These are phyloP conservation scores for Drosophila bocki DNA, from an alignment of 1,140 invertebrate species.

Conservation along the genomic window DNA sequence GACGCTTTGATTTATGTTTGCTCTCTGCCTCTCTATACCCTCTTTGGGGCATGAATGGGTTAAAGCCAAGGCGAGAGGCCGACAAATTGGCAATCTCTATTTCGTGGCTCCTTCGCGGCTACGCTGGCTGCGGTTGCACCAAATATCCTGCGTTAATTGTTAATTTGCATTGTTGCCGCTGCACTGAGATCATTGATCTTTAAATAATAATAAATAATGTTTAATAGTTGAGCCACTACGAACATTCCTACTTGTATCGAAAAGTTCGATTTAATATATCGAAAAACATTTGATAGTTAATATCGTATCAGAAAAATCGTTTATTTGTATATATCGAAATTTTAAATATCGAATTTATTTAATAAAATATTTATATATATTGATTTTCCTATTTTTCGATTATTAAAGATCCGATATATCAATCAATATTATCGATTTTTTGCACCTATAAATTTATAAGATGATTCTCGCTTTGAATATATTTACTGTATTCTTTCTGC, in stretches of 20 bases:
- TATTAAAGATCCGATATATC: too few species aligned
- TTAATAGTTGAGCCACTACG: neutral
- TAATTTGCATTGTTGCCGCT: constrained; percentile 43
- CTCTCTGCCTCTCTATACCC: neutral
- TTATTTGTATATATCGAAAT: too few species aligned
- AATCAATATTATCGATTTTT: too few species aligned
- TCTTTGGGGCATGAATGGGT: constrained; percentile 2
- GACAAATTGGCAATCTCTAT: constrained; percentile 38
- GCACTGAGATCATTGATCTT: constrained; percentile 12
- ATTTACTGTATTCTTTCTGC: neutral
- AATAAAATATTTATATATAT: too few species aligned
- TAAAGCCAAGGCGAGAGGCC: constrained; percentile 26
- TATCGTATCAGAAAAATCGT: too few species aligned
- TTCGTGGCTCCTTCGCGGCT: constrained; percentile 40
- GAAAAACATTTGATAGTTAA: too few species aligned
- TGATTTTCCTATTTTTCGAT: too few species aligned
- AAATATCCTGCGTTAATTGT: constrained; percentile 67
- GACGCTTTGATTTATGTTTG: constrained; percentile 18
- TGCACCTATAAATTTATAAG: too few species aligned
- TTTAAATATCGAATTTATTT: too few species aligned
- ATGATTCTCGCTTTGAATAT: too few species aligned
- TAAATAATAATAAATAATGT: neutral
- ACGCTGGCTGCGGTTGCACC: constrained; percentile 45
- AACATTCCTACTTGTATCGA: neutral
- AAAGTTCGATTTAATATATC: too few species aligned